Conservation (phyloP, 2,113 vertebrate genomes). For the Sander vitreus region DNA sequence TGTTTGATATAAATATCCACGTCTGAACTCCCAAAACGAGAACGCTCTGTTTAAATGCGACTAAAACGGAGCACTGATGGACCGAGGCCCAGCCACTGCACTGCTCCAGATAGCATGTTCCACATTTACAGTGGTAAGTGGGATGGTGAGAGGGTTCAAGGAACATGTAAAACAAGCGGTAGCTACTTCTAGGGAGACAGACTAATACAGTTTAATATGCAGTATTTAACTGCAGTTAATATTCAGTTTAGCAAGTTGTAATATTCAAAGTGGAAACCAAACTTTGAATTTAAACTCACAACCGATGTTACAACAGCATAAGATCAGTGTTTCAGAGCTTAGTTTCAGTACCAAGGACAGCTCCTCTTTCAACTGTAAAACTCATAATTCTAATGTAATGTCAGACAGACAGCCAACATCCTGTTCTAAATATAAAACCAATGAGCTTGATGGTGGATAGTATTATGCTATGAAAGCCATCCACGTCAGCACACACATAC, state of each 20-base stretch:
- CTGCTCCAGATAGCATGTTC: slow-evolving; percentile 83
- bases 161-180: slow-evolving; percentile 12
- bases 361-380: slow-evolving; percentile 28
- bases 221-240: too few relatives aligned
- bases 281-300: too few relatives aligned
- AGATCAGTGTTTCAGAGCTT: too few relatives aligned
- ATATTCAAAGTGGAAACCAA: not conserved
- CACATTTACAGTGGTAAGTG: slow-evolving; percentile 65
- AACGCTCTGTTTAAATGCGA: slow-evolving; percentile 75
- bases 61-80: slow-evolving; percentile 74
- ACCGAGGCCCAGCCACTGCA: slow-evolving; percentile 65
- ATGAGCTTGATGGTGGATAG: not conserved
- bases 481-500: not conserved
- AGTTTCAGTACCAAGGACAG: slow-evolving; percentile 40
- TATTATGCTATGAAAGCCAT: not conserved
- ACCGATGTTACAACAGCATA: too few relatives aligned
- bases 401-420: slow-evolving; percentile 11
- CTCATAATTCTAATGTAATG: not conserved
- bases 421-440: slow-evolving; percentile 31
- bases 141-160: slow-evolving; percentile 57
- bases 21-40: slow-evolving; percentile 79
- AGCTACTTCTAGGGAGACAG: not conserved
- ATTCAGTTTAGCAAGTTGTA: not conserved
- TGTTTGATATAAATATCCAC: slow-evolving; percentile 83
- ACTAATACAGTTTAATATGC: not conserved